phyloP scores from a whole-genome alignment of 1,140 invertebrate species.

The Ooceraea biroi region DNA sequence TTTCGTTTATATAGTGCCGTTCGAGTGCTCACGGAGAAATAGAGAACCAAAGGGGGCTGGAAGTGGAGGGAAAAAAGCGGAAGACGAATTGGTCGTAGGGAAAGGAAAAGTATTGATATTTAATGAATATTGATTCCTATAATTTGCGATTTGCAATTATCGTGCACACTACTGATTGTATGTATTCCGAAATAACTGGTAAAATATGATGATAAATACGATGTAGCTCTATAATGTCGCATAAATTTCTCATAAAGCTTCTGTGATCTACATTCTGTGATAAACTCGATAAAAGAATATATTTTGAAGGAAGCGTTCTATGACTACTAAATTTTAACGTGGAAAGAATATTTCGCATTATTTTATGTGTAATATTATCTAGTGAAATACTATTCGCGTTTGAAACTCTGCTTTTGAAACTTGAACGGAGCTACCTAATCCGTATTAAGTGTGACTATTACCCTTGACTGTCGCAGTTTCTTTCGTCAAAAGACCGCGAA shows the following conservation, averaged over 20 bases:
- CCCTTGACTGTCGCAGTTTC: constrained; percentile 12
- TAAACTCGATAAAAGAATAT: not conserved
- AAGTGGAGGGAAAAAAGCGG: constrained; percentile 7
- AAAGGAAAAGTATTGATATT: not conserved
- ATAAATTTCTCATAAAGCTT: constrained; percentile 2
- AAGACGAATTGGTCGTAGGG: not conserved
- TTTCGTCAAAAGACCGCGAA: constrained; percentile 28
- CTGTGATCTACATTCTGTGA: not conserved
- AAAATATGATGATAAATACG: not conserved
- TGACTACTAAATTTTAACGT: not conserved
- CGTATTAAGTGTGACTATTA: constrained; percentile 22
- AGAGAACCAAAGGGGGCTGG: not conserved
- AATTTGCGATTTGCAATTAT: constrained; percentile 36
- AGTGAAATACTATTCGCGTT: constrained; percentile 16
- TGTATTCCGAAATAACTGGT: not conserved
- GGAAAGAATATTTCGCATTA: constrained; percentile 8
- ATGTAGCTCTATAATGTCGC: not conserved
- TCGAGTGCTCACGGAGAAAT: not conserved
- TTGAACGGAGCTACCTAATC: constrained; percentile 32
- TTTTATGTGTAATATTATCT: constrained; percentile 17
- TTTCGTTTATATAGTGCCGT: constrained; percentile 54
- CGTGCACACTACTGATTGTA: not conserved
- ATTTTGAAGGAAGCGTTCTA: not conserved
- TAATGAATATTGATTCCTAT: constrained; percentile 49
- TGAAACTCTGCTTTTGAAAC: constrained; percentile 9